Base-by-base conservation (phyloP, 35 echinoderm and acorn worm genomes). In the Antedon bifida region DNA sequence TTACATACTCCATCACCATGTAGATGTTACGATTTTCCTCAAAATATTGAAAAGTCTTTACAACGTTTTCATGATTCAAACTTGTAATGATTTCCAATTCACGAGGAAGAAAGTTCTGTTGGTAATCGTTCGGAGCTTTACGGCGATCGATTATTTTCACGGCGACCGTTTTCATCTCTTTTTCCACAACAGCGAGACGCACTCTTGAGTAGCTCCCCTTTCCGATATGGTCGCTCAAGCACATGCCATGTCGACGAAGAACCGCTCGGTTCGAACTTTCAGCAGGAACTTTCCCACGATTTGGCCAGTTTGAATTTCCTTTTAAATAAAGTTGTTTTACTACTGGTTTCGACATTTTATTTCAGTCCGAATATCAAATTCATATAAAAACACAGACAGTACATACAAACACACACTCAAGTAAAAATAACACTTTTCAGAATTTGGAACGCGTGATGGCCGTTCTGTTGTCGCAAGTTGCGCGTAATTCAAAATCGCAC, bases 141-240 rank as follows among this genome's bases (percentile, higher is more conserved):
- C 79, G 78, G 55, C 95, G 80, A 51, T 99, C 95, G 34, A 99
- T 93, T 77, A 99, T 92, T 83, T 99, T 99, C 0, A 99, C 85
- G 2, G 90, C 95, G 21, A 92, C 85, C 34, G 82, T 82, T 29
- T 87, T 88, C 39, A 84, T 64, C 21, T 86, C 56, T 17, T 29
- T 85, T 75, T 86, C 87, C 34, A 64, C 77, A 21, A 93, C 74
- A n/a, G 75, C 95, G 38, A 90, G 77, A 32, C 82, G 74, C n/a
- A 99, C 95, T 83, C 92, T 99, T 19, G 95, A 99, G 88, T 99
- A 99, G 32, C 84, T 92, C 19, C 95, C 95, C 33, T 86, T 89
- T 33, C 95, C 95, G 5, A 99, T 82, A 36, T 35, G 34, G 16
- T 80, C 78, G n/a, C 78, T 35, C 10, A 80, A 29, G 17, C 14